Percentiles rank a stretch among this genome's conserved stretches.
Evolutionary conservation across 1,140 invertebrate species (phyloP).

Genomic region (Spodoptera frugiperda): DNA sequence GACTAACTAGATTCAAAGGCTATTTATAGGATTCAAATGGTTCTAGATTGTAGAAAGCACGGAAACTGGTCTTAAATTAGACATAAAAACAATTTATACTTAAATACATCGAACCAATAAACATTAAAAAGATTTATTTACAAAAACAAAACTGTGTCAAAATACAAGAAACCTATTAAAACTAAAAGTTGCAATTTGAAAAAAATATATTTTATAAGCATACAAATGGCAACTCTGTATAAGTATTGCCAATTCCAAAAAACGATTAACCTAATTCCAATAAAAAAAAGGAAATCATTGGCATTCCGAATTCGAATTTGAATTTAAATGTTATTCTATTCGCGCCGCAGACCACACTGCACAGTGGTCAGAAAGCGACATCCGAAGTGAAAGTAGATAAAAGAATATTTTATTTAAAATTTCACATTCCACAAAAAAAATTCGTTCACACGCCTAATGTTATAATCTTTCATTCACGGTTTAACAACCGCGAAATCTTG

Average conservation of each 20-base stretch:
- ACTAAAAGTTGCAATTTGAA: neutral
- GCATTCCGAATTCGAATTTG: conserved; percentile 57
- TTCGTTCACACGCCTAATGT: conserved; percentile 70
- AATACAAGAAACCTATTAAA: no score
- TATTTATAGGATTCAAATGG: no score
- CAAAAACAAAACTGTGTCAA: neutral
- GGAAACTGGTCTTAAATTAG: no score
- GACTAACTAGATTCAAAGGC: no score
- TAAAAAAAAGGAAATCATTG: conserved; percentile 55
- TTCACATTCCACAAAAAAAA: conserved; percentile 66
- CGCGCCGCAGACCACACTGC: conserved; percentile 50
- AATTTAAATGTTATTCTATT: conserved; percentile 52
- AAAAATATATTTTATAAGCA: neutral
- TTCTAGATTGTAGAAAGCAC: no score
- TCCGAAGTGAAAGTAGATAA: conserved; percentile 68
- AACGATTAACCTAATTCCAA: conserved; percentile 43
- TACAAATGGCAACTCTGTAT: neutral
- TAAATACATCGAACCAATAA: no score
- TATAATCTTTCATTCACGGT: conserved; percentile 66
- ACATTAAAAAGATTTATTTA: no score
- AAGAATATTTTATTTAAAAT: conserved; percentile 54
- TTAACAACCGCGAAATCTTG: conserved; percentile 66
- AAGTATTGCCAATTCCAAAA: conserved; percentile 42
- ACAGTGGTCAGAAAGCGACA: conserved; percentile 65
- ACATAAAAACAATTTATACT: no score